Evolutionary conservation across 2,113 vertebrate genomes (phyloP).

Genomic region (Protomyctophum bolini): DNA sequence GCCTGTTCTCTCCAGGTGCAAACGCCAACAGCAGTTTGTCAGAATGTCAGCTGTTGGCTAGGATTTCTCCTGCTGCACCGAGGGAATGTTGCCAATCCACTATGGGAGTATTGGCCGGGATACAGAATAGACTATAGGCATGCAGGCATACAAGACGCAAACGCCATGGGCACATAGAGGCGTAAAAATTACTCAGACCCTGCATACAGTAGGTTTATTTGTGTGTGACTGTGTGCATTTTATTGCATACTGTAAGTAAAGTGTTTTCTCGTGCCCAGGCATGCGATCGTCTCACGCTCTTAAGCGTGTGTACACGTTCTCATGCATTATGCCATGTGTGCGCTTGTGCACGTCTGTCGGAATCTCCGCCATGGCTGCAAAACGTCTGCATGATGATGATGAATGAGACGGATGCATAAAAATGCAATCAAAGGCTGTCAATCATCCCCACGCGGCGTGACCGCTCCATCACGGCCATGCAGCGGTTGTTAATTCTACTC

Average conservation of each 20-base stretch:
- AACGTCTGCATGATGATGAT: constrained; percentile 37
- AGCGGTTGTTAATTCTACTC: constrained; percentile 56
- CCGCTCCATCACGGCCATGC: constrained; percentile 28
- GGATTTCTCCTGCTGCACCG: constrained; percentile 25
- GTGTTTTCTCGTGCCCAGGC: too few species aligned
- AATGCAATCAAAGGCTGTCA: constrained; percentile 70
- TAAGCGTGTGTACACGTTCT: background rate
- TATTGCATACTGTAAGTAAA: background rate
- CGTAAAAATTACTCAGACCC: constrained; percentile 26
- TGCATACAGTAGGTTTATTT: background rate
- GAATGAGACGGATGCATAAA: constrained; percentile 63
- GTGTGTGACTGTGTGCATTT: background rate
- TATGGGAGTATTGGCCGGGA: constrained; percentile 18
- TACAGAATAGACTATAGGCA: constrained; percentile 32
- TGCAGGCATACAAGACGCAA: constrained; percentile 12
- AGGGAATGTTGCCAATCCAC: constrained; percentile 27
- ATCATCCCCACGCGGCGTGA: constrained; percentile 45
- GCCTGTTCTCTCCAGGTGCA: constrained; percentile 12
- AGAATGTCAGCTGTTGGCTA: constrained; percentile 33
- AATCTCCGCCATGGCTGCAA: constrained; percentile 10
- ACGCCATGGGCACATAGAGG: constrained; percentile 21
- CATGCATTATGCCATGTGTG: background rate
- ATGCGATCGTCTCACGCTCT: too few species aligned
- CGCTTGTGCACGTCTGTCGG: background rate
- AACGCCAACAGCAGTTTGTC: constrained; percentile 48